Conservation (phyloP, 1,140 invertebrate species). For the Drosophila willistoni region DNA sequence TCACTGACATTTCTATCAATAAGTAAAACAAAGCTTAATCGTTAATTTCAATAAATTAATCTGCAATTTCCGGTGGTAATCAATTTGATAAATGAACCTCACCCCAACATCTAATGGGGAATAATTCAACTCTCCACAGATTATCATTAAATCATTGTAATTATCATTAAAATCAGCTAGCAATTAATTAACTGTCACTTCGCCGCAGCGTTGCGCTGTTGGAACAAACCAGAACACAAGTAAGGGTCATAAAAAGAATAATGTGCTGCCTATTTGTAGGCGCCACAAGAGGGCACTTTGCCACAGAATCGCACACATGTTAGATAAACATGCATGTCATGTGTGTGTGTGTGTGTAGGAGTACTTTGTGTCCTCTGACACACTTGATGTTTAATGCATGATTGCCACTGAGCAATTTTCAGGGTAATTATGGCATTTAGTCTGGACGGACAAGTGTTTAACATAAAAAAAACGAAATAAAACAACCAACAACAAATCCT, state of each 20-base stretch:
- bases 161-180: slow-evolving; percentile 24
- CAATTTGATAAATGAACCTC: not conserved
- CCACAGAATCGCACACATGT: slow-evolving; percentile 12
- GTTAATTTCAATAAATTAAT: not conserved
- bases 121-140: not conserved
- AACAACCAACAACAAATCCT: slow-evolving; percentile 10
- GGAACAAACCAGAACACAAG: slow-evolving; percentile 19
- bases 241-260: slow-evolving; percentile 30
- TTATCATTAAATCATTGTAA: slow-evolving; percentile 31
- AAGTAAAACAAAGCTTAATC: not conserved
- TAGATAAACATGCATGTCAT: slow-evolving; percentile 3
- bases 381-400: slow-evolving; percentile 37
- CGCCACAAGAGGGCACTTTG: slow-evolving; percentile 28
- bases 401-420: slow-evolving; percentile 40
- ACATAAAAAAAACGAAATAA: slow-evolving; percentile 13
- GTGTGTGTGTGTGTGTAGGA: not conserved
- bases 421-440: slow-evolving; percentile 53
- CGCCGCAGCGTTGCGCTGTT: not conserved
- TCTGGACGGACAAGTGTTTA: slow-evolving; percentile 43
- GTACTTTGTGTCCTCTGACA: slow-evolving; percentile 1
- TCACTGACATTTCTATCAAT: too few species aligned
- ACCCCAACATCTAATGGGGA: not conserved
- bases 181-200: slow-evolving; percentile 45
- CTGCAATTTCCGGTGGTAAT: not conserved
- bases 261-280: slow-evolving; percentile 34